Conservation (phyloP, 1,140 invertebrate genomes). For the Pollicipes pollicipes region DNA sequence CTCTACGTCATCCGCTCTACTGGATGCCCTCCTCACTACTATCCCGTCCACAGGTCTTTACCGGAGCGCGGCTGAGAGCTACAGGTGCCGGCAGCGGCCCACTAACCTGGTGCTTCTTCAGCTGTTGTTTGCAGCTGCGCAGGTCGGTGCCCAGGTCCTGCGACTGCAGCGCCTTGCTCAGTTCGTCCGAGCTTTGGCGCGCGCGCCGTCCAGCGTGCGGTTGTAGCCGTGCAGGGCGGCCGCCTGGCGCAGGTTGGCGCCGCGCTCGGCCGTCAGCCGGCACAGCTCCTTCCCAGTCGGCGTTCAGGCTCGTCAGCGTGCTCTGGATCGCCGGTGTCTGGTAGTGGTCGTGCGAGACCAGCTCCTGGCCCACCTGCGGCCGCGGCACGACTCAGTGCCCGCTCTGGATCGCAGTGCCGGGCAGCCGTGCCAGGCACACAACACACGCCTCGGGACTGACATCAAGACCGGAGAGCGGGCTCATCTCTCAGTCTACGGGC, state of each 20-base stretch:
- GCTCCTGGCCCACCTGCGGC: constrained; percentile 37
- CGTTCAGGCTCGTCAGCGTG: constrained; percentile 46
- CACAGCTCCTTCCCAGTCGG: constrained; percentile 52
- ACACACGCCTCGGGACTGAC: too few relatives aligned
- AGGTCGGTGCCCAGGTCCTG: constrained; percentile 66
- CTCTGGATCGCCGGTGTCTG: constrained; percentile 44
- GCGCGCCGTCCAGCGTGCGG: constrained; percentile 46
- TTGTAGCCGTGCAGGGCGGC: constrained; percentile 58
- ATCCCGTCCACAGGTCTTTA: too few relatives aligned
- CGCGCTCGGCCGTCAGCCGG: constrained; percentile 57
- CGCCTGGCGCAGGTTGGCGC: constrained; percentile 59
- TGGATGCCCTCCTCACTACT: not conserved
- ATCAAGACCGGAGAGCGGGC: too few relatives aligned
- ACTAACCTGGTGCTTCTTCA: constrained; percentile 59
- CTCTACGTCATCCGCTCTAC: not conserved
- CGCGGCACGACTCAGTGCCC: not conserved
- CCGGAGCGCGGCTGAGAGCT: too few relatives aligned
- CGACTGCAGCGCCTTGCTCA: constrained; percentile 43
- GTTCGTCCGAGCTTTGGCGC: constrained; percentile 54
- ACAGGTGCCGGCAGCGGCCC: too few relatives aligned
- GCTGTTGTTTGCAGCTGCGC: constrained; percentile 65
- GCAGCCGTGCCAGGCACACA: not conserved
- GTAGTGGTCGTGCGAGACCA: constrained; percentile 50
- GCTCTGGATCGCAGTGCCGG: too few relatives aligned
- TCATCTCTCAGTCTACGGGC: not conserved